A percentile compares a stretch with the other conserved stretches of the same genome.
phyloP scores from a whole-genome alignment of 23 tunicate species.

The Trididemnum miniatum region DNA sequence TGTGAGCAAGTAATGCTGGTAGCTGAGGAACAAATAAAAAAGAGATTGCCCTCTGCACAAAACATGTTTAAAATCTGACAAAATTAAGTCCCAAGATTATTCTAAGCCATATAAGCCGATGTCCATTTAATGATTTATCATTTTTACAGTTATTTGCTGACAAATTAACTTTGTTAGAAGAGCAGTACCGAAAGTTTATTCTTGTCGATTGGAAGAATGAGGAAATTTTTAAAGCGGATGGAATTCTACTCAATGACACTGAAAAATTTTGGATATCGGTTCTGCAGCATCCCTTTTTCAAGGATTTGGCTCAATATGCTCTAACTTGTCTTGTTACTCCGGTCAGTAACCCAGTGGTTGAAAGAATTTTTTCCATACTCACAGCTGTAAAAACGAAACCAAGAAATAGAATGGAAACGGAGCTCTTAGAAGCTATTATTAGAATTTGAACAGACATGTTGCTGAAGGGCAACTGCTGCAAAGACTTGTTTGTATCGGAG shows the following conservation, averaged over 20 bases:
- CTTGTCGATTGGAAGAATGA: slow-evolving; percentile 24
- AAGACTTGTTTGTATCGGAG: no score
- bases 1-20: slow-evolving; percentile 6
- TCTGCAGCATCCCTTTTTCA: slow-evolving; percentile 24
- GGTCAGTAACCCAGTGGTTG: slow-evolving; percentile 34
- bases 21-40: slow-evolving; percentile 11
- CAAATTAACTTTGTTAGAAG: slow-evolving; percentile 11
- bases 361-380: slow-evolving; percentile 12
- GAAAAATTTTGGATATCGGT: slow-evolving; percentile 36
- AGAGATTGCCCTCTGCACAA: slow-evolving; percentile 14
- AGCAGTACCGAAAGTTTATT: slow-evolving; percentile 18
- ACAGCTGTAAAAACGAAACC: slow-evolving; percentile 22
- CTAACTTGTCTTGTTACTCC: slow-evolving; percentile 17
- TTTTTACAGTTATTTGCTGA: slow-evolving; percentile 9
- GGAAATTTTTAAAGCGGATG: slow-evolving; percentile 3
- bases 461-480: no score
- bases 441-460: slow-evolving; percentile 20
- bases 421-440: slow-evolving; percentile 15
- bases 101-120: background rate
- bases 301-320: slow-evolving; percentile 29
- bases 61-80: slow-evolving; percentile 8
- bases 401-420: slow-evolving; percentile 5
- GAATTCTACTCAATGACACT: background rate
- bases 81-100: background rate
- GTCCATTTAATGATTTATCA: slow-evolving; percentile 8